These are phyloP conservation scores for Melitaea athalia DNA, from an alignment of 2,888 invertebrate genomes.

Conservation along the genomic window DNA sequence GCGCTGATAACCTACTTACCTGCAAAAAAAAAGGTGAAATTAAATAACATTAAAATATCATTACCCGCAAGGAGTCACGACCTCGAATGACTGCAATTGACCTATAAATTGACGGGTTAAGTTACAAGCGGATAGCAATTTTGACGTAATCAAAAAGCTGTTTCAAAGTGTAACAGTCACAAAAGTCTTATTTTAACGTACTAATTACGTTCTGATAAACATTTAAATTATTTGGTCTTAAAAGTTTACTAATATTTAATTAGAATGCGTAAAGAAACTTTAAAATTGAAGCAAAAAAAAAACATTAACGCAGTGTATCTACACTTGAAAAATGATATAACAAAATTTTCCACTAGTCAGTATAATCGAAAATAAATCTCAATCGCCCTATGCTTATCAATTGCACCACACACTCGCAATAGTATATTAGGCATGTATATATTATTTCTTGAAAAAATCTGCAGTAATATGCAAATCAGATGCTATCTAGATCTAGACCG, in stretches of 20 bases:
- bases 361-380: neutral
- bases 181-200: no score
- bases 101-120: slow-evolving; percentile 51
- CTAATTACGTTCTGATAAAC: no score
- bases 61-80: slow-evolving; percentile 67
- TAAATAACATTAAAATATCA: slow-evolving; percentile 77
- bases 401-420: slow-evolving; percentile 51
- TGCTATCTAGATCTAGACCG: slow-evolving; percentile 62
- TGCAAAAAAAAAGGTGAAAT: slow-evolving; percentile 66
- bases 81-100: slow-evolving; percentile 61
- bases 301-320: no score
- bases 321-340: no score
- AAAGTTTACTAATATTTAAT: no score
- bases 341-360: neutral
- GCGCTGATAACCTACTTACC: slow-evolving; percentile 69
- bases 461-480: slow-evolving; percentile 76
- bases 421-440: slow-evolving; percentile 62
- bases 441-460: slow-evolving; percentile 73
- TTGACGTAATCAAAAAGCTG: neutral
- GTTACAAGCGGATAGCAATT: slow-evolving; percentile 44
- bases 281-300: no score
- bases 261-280: no score
- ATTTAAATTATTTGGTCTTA: no score
- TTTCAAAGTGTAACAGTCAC: no score
- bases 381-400: slow-evolving; percentile 28